Percentiles rank a stretch among this genome's conserved stretches.
These are phyloP conservation scores for Eristalis arbustorum DNA, from an alignment of 2,888 invertebrate species.

Conservation along the genomic window DNA sequence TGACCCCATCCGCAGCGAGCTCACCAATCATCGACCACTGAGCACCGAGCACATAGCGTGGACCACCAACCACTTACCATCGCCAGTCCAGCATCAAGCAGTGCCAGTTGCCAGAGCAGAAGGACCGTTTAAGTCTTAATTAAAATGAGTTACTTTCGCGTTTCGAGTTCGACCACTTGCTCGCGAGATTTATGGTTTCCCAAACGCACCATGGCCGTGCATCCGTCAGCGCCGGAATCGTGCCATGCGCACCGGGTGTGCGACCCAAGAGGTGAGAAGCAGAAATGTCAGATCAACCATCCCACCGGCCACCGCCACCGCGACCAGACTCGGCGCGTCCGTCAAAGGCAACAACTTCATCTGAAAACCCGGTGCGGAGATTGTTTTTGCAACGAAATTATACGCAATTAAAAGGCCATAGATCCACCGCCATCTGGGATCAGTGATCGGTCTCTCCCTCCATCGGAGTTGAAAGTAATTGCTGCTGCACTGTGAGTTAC, in stretches of 20 bases:
- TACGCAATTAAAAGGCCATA: slow-evolving; percentile 69
- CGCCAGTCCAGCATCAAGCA: neutral
- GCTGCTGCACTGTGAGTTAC: slow-evolving; percentile 52
- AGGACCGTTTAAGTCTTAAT: slow-evolving; percentile 58
- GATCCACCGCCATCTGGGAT: slow-evolving; percentile 65
- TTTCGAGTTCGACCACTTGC: slow-evolving; percentile 39
- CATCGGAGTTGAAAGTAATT: slow-evolving; percentile 51
- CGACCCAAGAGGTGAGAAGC: slow-evolving; percentile 61
- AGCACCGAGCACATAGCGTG: neutral
- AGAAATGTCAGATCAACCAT: slow-evolving; percentile 57
- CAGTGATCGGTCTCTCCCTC: slow-evolving; percentile 24
- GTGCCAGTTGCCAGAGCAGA: neutral
- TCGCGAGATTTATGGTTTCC: slow-evolving; percentile 48
- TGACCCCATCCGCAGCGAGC: slow-evolving; percentile 33
- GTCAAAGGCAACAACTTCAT: slow-evolving; percentile 58
- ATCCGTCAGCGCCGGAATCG: slow-evolving; percentile 6
- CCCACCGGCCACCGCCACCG: too few species aligned
- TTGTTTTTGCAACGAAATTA: slow-evolving; percentile 42
- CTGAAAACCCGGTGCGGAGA: slow-evolving; percentile 11
- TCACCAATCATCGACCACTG: neutral
- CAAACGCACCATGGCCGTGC: slow-evolving; percentile 32
- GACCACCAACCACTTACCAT: neutral
- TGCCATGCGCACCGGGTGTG: neutral
- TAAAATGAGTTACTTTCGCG: slow-evolving; percentile 54
- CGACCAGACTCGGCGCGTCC: neutral